phyloP scores from a whole-genome alignment of 2,888 invertebrate species.

The Entomobrya proxima region DNA sequence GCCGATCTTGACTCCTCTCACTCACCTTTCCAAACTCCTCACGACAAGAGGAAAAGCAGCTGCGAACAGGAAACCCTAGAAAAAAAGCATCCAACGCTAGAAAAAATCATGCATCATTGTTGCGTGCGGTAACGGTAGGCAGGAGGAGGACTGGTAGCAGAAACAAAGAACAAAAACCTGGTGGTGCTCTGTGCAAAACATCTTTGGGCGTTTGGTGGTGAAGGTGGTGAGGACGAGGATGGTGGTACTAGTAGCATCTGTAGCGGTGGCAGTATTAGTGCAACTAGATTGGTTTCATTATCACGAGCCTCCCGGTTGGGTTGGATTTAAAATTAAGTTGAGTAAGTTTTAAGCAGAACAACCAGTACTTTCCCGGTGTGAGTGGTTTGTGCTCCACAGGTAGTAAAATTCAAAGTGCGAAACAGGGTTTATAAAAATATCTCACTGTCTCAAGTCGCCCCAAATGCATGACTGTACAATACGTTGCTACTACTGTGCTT shows the following conservation, averaged over 20 bases:
- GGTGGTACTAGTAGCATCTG: not conserved
- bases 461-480: not conserved
- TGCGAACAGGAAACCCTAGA: not conserved
- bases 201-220: not conserved
- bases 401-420: not conserved
- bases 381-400: conserved; percentile 15
- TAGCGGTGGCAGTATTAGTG: conserved; percentile 1
- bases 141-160: not conserved
- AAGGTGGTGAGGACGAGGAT: conserved; percentile 2
- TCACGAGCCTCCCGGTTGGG: conserved; percentile 21
- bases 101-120: conserved; percentile 1
- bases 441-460: conserved; percentile 9
- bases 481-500: not conserved
- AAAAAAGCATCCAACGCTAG: not conserved
- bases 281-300: conserved; percentile 21
- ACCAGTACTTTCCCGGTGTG: not conserved
- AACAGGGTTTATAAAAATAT: not conserved
- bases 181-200: not conserved
- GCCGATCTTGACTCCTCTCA: conserved; percentile 42
- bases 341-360: not conserved
- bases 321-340: conserved; percentile 13
- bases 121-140: not conserved
- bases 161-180: conserved; percentile 22
- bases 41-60: conserved; percentile 26
- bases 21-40: conserved; percentile 39